These are phyloP conservation scores for Matsumurasca onukii DNA, from an alignment of 1,140 invertebrate genomes.

Conservation along the genomic window DNA sequence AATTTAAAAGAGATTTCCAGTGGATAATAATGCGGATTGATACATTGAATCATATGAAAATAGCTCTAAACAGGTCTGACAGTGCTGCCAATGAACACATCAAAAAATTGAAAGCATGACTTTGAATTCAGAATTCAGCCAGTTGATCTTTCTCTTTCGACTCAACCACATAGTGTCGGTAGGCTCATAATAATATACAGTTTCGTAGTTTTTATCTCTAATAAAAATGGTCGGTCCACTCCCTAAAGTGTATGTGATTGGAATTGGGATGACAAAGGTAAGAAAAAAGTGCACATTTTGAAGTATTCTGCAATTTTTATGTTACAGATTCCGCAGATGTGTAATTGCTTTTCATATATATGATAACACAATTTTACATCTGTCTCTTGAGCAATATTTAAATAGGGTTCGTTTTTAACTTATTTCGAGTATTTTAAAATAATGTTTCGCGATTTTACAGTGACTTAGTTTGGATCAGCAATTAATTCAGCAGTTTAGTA, in stretches of 20 bases:
- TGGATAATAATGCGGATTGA: slow-evolving; percentile 11
- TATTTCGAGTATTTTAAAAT: too few species aligned
- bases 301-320: too few species aligned
- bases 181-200: background rate
- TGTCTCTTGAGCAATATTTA: too few species aligned
- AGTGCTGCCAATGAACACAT: slow-evolving; percentile 9
- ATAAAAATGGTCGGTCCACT: slow-evolving; percentile 9
- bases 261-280: slow-evolving; percentile 96
- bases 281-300: too few species aligned
- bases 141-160: background rate
- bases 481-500: too few species aligned
- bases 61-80: slow-evolving; percentile 21
- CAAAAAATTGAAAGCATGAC: slow-evolving; percentile 9
- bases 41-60: slow-evolving; percentile 25
- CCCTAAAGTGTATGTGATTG: slow-evolving; percentile 82
- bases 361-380: too few species aligned
- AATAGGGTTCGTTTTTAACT: too few species aligned
- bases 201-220: background rate
- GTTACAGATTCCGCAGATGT: too few species aligned
- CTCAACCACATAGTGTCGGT: too few species aligned
- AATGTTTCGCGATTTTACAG: too few species aligned
- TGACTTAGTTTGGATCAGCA: too few species aligned
- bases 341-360: too few species aligned
- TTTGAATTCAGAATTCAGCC: background rate
- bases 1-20: background rate